Conservation (phyloP, 35 echinoderm and acorn worm species). For the Eucidaris tribuloides region DNA sequence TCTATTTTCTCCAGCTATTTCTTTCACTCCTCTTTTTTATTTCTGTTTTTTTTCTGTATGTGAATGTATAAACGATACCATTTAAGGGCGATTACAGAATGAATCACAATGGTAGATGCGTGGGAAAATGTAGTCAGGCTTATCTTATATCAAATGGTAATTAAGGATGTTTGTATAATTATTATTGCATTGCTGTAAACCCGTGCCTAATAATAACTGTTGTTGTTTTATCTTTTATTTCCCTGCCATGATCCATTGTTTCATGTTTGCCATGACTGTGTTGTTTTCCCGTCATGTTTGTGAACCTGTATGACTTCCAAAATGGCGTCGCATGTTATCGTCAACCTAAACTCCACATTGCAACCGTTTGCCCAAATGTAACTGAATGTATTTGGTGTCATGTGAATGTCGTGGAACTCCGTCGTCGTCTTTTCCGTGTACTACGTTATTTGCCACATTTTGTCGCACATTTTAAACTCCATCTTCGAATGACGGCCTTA, state of each 20-base stretch:
- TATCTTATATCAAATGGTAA: not conserved
- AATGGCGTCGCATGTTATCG: too few species aligned
- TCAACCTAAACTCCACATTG: too few species aligned
- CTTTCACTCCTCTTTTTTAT: not conserved
- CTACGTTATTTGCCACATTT: not conserved
- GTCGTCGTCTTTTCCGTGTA: not conserved
- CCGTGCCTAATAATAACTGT: not conserved
- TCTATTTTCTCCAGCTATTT: not conserved
- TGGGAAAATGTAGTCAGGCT: not conserved
- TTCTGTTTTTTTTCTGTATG: not conserved
- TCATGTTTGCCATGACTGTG: too few species aligned
- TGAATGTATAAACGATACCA: not conserved
- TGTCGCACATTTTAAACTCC: not conserved
- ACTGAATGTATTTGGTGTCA: too few species aligned
- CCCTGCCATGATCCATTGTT: too few species aligned
- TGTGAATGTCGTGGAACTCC: too few species aligned
- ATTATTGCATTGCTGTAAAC: not conserved
- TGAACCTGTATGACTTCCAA: too few species aligned
- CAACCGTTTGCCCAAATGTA: too few species aligned
- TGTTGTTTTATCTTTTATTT: too few species aligned
- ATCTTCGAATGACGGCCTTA: not conserved
- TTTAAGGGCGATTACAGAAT: too few species aligned
- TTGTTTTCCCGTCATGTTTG: too few species aligned
- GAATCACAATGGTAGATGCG: not conserved
- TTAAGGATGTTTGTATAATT: not conserved